These are phyloP conservation scores for Pteruthius melanotis DNA, from an alignment of 2,113 vertebrate species.

Conservation along the genomic window DNA sequence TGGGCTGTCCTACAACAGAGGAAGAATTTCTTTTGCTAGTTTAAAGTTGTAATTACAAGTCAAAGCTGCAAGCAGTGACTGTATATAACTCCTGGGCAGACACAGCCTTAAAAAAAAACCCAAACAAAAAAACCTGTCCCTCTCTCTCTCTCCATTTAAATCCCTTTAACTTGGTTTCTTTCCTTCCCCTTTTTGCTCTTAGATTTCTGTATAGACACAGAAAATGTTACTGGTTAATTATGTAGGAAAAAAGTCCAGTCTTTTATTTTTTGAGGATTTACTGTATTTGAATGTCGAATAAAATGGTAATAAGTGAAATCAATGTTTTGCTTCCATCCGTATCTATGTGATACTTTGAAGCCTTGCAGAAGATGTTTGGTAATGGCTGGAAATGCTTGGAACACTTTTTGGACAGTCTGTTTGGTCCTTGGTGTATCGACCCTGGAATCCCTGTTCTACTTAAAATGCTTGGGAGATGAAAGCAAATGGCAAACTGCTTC, in stretches of 20 bases:
- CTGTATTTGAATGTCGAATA: neutral
- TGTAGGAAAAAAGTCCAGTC: neutral
- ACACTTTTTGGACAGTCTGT: neutral
- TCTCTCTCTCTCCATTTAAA: neutral
- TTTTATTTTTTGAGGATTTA: neutral
- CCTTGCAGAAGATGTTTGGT: neutral
- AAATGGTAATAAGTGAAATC: neutral
- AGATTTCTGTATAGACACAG: neutral
- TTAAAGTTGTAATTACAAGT: neutral
- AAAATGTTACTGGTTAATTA: neutral
- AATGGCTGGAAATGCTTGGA: neutral
- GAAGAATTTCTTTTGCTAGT: neutral
- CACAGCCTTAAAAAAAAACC: neutral
- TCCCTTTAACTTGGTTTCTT: neutral
- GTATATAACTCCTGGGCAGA: neutral
- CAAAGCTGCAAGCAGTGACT: neutral
- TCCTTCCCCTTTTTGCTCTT: neutral
- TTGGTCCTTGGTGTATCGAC: neutral
- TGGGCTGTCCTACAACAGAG: neutral
- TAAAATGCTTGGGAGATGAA: slow-evolving; percentile 7
- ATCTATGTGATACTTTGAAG: neutral
- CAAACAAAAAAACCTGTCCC: neutral
- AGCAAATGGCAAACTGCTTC: slow-evolving; percentile 21
- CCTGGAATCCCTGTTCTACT: slow-evolving; percentile 22
- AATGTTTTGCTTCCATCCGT: neutral